These are phyloP conservation scores for human DNA, from an alignment of 2,113 vertebrate species.

Conservation along the genomic window DNA sequence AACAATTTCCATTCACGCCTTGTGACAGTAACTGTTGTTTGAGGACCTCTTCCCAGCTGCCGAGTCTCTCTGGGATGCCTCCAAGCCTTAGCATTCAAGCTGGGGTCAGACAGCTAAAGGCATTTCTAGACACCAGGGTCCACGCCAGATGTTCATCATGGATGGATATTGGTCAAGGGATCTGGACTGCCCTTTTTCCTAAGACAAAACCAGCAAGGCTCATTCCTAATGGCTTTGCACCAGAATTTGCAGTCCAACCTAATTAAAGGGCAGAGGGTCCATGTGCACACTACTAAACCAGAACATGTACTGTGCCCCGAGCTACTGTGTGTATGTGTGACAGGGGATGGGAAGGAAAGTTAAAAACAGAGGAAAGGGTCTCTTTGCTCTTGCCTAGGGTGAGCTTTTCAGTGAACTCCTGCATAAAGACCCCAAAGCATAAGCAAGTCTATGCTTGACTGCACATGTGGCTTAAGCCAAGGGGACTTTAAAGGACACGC, in stretches of 20 bases:
- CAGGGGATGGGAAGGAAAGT: not conserved
- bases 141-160: not conserved
- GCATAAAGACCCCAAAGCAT: not conserved
- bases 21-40: not conserved
- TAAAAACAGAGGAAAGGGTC: not conserved
- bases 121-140: not conserved
- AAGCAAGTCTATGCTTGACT: not conserved
- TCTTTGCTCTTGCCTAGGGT: not conserved
- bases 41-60: not conserved
- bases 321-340: not conserved
- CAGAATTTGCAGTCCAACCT: not conserved
- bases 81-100: not conserved
- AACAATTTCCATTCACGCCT: not conserved
- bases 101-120: not conserved
- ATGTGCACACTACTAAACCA: not conserved
- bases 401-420: not conserved
- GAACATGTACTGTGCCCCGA: not conserved
- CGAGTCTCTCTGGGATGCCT: not conserved
- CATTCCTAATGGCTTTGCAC: slow-evolving; percentile 12
- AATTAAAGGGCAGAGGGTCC: slow-evolving; percentile 48
- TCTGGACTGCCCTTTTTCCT: not conserved
- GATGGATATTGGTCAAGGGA: not conserved
- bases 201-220: slow-evolving; percentile 38
- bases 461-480: not conserved
- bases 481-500: not conserved